phyloP scores from a whole-genome alignment of 2,113 vertebrate genomes.

The Carassius gibelio region DNA sequence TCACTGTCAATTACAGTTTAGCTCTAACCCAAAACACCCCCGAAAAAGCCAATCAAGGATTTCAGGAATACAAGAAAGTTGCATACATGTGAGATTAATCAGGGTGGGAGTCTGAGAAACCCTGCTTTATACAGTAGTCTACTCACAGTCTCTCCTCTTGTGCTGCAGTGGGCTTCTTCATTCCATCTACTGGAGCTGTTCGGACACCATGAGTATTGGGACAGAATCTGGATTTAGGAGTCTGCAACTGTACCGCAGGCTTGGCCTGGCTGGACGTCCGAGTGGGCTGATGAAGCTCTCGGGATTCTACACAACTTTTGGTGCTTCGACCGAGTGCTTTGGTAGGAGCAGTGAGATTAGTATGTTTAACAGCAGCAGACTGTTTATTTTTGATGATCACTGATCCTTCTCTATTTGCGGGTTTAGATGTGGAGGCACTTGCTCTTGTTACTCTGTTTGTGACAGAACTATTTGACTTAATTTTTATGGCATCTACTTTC shows the following conservation, averaged over 20 bases:
- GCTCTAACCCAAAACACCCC: too few relatives aligned
- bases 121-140: not conserved
- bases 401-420: not conserved
- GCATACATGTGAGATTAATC: too few relatives aligned
- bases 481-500: not conserved
- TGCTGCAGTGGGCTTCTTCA: conserved; percentile 61
- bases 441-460: not conserved
- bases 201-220: conserved; percentile 57
- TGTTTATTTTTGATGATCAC: not conserved
- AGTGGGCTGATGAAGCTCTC: conserved; percentile 10
- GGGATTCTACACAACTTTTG: not conserved
- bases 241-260: conserved; percentile 34
- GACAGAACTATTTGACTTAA: not conserved
- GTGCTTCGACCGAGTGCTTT: not conserved
- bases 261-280: conserved; percentile 34
- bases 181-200: conserved; percentile 30
- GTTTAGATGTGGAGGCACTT: not conserved
- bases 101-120: too few relatives aligned
- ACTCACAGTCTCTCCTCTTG: conserved; percentile 77
- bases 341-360: not conserved
- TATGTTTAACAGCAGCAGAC: too few relatives aligned
- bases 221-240: conserved; percentile 43
- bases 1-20: too few relatives aligned
- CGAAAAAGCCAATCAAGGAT: too few relatives aligned
- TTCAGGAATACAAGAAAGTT: too few relatives aligned